phyloP scores from a whole-genome alignment of 2,888 invertebrate species.

The Tipula helvola region DNA sequence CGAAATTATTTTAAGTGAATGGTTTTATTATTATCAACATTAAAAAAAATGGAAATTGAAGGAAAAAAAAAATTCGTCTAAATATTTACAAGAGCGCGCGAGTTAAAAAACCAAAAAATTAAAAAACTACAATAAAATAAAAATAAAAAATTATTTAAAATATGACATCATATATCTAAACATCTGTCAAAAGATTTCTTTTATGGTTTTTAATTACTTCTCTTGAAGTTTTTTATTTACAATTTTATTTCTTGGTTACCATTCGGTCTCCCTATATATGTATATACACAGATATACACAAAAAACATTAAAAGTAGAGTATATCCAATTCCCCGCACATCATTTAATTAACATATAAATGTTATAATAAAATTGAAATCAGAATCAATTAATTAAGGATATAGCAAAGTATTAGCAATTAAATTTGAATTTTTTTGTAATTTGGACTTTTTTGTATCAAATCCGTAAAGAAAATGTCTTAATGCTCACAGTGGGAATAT shows the following conservation, averaged over 20 bases:
- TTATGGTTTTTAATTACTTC: conserved; percentile 4
- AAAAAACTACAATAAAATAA: not conserved
- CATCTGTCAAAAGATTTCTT: conserved; percentile 4
- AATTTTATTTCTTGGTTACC: not conserved
- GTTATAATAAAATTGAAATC: conserved; percentile 4
- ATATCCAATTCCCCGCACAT: not conserved
- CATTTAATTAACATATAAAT: not conserved
- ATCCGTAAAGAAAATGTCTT: not conserved
- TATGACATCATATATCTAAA: conserved; percentile 4
- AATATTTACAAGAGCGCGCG: not conserved
- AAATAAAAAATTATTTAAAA: not conserved
- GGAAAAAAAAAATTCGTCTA: not conserved
- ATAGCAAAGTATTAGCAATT: not conserved
- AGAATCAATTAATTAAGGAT: not conserved
- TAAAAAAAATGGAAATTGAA: not conserved
- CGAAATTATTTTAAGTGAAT: conserved; percentile 4
- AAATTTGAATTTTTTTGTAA: not conserved
- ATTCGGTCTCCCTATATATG: not conserved
- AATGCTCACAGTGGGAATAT: not conserved
- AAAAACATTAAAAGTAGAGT: not conserved
- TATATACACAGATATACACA: not conserved
- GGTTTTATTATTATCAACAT: conserved; percentile 4
- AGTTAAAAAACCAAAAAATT: not conserved
- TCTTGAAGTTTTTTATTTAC: not conserved
- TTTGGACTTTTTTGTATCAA: not conserved